Base-by-base conservation (phyloP, 2,113 vertebrate genomes). In the Cichladusa arquata region DNA sequence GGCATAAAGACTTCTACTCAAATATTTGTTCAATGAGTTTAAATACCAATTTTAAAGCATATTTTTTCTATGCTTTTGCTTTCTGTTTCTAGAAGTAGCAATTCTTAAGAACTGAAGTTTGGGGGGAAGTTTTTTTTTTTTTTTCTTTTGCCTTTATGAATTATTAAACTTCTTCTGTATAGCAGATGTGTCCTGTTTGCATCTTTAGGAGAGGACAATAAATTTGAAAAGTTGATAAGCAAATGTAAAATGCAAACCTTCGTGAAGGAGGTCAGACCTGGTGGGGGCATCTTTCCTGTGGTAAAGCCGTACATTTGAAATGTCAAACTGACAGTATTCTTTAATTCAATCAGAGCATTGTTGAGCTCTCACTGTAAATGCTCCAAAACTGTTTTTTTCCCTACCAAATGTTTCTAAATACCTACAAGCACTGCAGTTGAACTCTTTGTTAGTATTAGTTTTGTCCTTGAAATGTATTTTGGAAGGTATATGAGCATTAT, bases 381-480 rank as follows among this genome's bases (percentile, higher is more conserved):
- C 44, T 67, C 56, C 38, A 78, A 73, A 19, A 13, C 19, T 19
- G 11, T 28, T 40, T 67, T 48, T 17, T 29, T 1, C 36, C 8
- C 3, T 12, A 8, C 13, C 28, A 20, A 15, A n/a, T 60, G 19
- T 64, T 90, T 81, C 60, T 93, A 71, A 93, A 51, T 94, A 81
- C 47, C 31, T 90, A 40, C 9, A 62, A 67, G 44, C 62, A 31
- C n/a, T 64, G 51, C 48, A 57, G 64, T 14, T 96, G 88, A 95
- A 95, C 82, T 73, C 73, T 77, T 62, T 85, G 62, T 64, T 57
- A 24, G 45, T 78, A 88, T 95, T 93, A 86, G 29, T 93, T 94
- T 93, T 88, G 86, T 64, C 94, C 94, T 96, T 92, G 90, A 93
- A 81, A 86, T 67, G 48, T 56, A 5, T 95, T 95, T 95, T 88